Evolutionary conservation across 2,113 vertebrate genomes (phyloP), one percentile per base, ranked within the genome.

Genomic region (Turdus rufiventris): DNA sequence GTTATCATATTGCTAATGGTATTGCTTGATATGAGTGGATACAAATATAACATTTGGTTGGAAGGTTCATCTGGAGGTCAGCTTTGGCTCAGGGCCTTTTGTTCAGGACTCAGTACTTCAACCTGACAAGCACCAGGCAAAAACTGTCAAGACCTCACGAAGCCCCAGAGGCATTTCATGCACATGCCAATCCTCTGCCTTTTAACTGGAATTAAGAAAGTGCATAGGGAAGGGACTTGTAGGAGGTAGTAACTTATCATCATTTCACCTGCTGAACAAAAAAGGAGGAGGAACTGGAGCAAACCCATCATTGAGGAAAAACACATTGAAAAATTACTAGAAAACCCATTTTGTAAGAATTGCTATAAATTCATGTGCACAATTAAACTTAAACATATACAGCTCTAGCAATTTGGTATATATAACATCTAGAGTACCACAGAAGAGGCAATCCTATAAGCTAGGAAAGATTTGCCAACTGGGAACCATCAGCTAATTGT

Each of bases 401-500:
- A 54, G 13, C 9, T 23, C 18, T 57, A 23, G 34, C 20, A 34
- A 45, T 48, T 16, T 4, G 7, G 3, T 5, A 11, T 5, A 31
- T 2, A 16, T 8, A 25, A n/a, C 14, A 29, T 42, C 18, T 0
- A 74, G 19, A 29, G 17, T 5, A n/a, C 3, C 23, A 47, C 12
- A 33, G 21, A 60, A 57, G 14, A 51, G 10, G 13, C 7, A 57
- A n/a, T 74, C 73, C 40, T 57, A 1, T 25, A 40, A 12, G 31
- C 29, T 29, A 13, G 28, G 43, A 74, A 60, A 29, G 14, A 14
- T 77, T 11, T 72, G 18, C 26, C 33, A 51, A 34, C 0, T 28
- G 21, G 58, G 14, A 33, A 28, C 24, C 54, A 53, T 38, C n/a
- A 57, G n/a, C 47, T 65, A 26, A 56, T 4, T 11, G 18, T 9